Base-by-base conservation (phyloP, 2,113 vertebrate species). In the Dicentrarchus labrax region DNA sequence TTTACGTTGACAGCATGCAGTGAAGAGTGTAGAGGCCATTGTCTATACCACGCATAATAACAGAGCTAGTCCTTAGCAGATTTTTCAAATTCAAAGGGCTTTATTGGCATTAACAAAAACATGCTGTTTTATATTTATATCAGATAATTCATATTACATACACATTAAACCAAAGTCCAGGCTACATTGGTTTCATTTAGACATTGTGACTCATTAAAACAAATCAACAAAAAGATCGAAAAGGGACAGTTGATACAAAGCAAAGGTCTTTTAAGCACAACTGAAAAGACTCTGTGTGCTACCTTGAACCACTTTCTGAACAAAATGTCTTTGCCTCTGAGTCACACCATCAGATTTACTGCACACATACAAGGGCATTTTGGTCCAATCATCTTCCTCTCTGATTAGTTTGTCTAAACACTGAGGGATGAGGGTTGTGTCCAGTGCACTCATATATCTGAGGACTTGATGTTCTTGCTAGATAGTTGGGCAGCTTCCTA, bases 371-470 rank as follows among this genome's bases (percentile, higher is more conserved):
- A 72, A 86, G 70, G 69, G 13, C 72, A 41, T 73, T 62, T 86
- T 50, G 7, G 36, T 19, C 61, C 56, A 85, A 56, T 80, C 66
- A 43, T 71, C 62, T 38, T 68, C 54, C 5, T 30, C 60, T 30
- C 9, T 72, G 73, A 89, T 86, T 74, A 78, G 51, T 57, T 70
- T 72, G 54, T 64, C 51, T 70, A 51, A 30, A 19, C 13, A 64
- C 51, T 15, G 19, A 65, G 62, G 38, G 64, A 83, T 73, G 66
- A 43, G 30, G 43, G 43, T 61, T 4, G 6, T 45, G 60, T 67
- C 59, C 3, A 0, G 3, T 36, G 38, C 22, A 51, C 30, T 53
- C 65, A 53, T 82, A 73, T 59, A 62, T 80, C 68, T 41, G 54
- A 66, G 74, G 38, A 47, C 64, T 78, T 19, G 50, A 65, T 80